Evolutionary conservation across 2,797 vertebrate species (phyloP), one percentile per base, ranked within the genome.

Genomic region (Muscicapa striata): DNA sequence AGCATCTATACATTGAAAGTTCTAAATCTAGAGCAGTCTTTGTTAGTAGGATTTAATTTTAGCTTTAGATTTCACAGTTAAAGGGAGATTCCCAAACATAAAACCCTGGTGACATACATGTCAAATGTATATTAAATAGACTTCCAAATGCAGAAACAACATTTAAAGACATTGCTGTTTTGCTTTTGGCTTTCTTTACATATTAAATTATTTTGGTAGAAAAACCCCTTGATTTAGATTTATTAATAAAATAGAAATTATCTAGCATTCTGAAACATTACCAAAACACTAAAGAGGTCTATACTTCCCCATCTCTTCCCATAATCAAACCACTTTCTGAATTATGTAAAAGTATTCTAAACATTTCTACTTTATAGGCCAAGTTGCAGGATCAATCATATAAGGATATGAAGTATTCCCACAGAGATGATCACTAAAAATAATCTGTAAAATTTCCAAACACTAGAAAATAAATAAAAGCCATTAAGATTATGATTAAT

Each of bases 401-500:
- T 45, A 46, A 69, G 49, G 77, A 72, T 80, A 66, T 75, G 75
- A 90, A 62, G 78, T 69, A 59, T 54, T 72, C 20, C 46, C 79
- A 95, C 14, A 86, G 41, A 68, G 85, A 59, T 36, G 64, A 88
- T 87, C 58, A 80, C 87, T 91, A 91, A 93, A 95, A 87, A 67
- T 29, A 62, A 55, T 74, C 73, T 72, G 75, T 79, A 78, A 83
- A 52, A 45, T 82, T 96, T 93, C 36, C 88, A 67, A 79, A 77
- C 64, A 74, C 76, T 93, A 90, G 72, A 88, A 92, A 57, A 45
- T 72, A 82, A 87, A 80, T 45, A 89, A 83, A 87, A 90, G 24
- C 52, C 48, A 59, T 93, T 84, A 93, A 69, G 34, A 86, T 75
- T 86, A 66, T 69, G 75, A 91, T 81, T 54, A 68, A 85, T 72